These are phyloP conservation scores for Graptemys geographica DNA, from an alignment of 2,797 vertebrate species.

Conservation along the genomic window DNA sequence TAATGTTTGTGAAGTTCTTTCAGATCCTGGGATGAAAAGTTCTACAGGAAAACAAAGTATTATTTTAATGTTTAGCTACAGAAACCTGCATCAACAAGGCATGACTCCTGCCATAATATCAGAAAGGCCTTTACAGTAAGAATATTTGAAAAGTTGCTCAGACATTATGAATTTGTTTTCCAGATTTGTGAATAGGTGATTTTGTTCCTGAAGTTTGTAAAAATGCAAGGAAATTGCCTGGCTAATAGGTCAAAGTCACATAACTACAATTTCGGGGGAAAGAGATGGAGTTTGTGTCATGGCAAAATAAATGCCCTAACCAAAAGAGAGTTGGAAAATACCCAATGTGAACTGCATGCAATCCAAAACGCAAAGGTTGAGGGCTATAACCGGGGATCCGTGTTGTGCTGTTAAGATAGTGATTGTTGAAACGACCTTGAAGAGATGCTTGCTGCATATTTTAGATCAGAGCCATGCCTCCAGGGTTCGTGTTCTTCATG, in stretches of 20 bases:
- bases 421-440: not conserved
- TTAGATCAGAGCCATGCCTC: not conserved
- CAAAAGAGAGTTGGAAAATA: not conserved
- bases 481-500: not conserved
- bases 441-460: not conserved
- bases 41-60: not conserved
- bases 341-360: not conserved
- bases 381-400: accelerated
- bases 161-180: not conserved
- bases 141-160: not conserved
- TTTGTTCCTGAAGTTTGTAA: not conserved
- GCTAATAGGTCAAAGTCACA: not conserved
- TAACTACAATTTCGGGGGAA: not conserved
- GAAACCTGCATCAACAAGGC: not conserved
- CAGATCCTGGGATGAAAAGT: not conserved
- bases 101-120: not conserved
- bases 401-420: no score
- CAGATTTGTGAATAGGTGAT: not conserved
- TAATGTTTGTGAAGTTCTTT: not conserved
- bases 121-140: not conserved
- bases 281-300: not conserved
- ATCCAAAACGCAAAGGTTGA: accelerated
- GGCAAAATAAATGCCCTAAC: not conserved
- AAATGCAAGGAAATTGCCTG: not conserved
- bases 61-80: not conserved